These are phyloP conservation scores for Phoebastria nigripes DNA, from an alignment of 2,797 vertebrate genomes.

Conservation along the genomic window DNA sequence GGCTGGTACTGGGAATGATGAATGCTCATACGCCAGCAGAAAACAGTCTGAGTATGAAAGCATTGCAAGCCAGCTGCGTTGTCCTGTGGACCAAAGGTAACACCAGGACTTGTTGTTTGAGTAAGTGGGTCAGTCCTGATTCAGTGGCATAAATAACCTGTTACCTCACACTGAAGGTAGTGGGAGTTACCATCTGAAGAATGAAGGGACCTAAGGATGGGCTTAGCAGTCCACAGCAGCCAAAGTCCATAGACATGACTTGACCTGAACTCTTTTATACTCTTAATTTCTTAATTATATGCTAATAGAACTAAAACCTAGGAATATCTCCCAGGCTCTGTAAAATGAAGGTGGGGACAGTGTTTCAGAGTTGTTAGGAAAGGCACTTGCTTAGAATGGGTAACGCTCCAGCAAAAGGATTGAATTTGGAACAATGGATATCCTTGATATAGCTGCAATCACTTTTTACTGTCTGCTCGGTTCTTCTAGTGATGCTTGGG, in stretches of 20 bases:
- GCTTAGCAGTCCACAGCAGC: not conserved
- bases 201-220: not conserved
- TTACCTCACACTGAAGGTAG: not conserved
- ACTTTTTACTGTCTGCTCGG: not conserved
- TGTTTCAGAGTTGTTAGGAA: not conserved
- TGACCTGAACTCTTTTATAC: not conserved
- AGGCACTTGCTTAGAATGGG: not conserved
- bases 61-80: rapidly evolving
- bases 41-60: not conserved
- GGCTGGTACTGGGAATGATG: not conserved
- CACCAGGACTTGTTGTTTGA: not conserved
- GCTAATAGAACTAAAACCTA: slow-evolving; percentile 4
- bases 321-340: not conserved
- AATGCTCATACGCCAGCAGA: not conserved
- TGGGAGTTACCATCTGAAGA: not conserved
- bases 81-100: not conserved
- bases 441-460: not conserved
- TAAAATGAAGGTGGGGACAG: not conserved
- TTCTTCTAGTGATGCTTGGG: not conserved
- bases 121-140: not conserved
- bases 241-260: not conserved
- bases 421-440: not conserved
- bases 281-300: slow-evolving; percentile 20
- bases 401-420: not conserved
- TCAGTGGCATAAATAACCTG: not conserved